phyloP scores from a whole-genome alignment of 2,797 vertebrate genomes.

The Smutsia temminckii region DNA sequence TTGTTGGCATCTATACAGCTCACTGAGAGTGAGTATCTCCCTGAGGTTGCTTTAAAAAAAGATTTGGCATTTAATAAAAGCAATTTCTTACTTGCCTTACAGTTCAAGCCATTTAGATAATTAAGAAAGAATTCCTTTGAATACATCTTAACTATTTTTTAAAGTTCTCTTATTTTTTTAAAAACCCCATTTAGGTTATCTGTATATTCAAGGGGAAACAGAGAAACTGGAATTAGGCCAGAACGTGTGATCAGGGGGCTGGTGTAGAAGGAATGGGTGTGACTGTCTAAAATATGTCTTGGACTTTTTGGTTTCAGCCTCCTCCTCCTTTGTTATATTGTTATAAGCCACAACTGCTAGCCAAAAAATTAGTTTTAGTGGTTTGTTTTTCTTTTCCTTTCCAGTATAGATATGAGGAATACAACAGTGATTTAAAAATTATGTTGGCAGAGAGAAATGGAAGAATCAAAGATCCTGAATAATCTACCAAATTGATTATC shows the following conservation, averaged over 20 bases:
- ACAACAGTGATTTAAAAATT: conserved; percentile 5
- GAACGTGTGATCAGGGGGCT: neutral
- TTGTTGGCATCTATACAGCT: conserved; percentile 55
- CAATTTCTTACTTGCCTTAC: conserved; percentile 17
- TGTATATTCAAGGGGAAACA: conserved; percentile 17
- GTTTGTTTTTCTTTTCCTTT: conserved; percentile 29
- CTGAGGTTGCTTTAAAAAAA: conserved; percentile 50
- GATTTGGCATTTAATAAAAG: conserved; percentile 73
- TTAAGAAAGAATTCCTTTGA: conserved; percentile 68
- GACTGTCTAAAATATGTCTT: neutral
- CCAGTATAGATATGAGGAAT: neutral
- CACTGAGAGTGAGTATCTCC: conserved; percentile 22
- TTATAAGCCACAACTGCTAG: neutral
- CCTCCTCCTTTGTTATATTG: neutral
- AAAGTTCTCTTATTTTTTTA: conserved; percentile 48
- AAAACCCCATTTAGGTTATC: conserved; percentile 35
- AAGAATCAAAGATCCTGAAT: neutral
- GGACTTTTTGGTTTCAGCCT: neutral
- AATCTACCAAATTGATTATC: neutral
- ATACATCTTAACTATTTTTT: conserved; percentile 51
- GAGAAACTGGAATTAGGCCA: neutral
- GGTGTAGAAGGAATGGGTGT: neutral
- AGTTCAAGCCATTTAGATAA: conserved; percentile 60
- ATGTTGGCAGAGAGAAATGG: neutral
- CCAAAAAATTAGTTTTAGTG: neutral